Evolutionary conservation across 2,888 invertebrate genomes (phyloP).

Genomic region (Balanococcus diminutus): DNA sequence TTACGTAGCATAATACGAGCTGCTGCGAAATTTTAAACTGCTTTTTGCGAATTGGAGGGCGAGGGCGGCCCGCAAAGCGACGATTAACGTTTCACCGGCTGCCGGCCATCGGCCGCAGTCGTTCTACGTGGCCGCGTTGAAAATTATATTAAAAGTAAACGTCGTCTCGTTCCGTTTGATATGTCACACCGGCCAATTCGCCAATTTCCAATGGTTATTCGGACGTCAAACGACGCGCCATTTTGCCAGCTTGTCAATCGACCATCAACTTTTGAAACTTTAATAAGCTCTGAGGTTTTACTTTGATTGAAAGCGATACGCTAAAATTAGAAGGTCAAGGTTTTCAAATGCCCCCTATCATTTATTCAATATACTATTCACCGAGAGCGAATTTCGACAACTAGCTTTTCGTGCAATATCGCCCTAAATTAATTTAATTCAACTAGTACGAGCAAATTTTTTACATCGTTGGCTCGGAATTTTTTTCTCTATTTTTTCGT

Average conservation of each 20-base stretch:
- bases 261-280: slow-evolving; percentile 4
- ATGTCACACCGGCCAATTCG: not conserved
- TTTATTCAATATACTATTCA: not conserved
- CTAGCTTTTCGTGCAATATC: too few species aligned
- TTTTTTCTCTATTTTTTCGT: not conserved
- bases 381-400: too few species aligned
- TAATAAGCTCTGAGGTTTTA: not conserved
- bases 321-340: not conserved
- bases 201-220: not conserved
- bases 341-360: not conserved
- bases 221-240: not conserved
- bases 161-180: not conserved
- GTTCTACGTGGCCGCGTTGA: not conserved
- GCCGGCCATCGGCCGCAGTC: not conserved
- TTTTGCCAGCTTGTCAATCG: not conserved
- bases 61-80: not conserved
- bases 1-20: not conserved
- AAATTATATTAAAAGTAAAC: slow-evolving; percentile 36
- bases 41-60: not conserved
- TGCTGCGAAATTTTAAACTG: not conserved
- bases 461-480: not conserved
- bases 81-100: not conserved
- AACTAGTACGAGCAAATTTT: not conserved
- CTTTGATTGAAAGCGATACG: slow-evolving; percentile 20
- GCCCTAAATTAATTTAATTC: not conserved